phyloP scores from a whole-genome alignment of 2,888 invertebrate species.

The Drosophila demipolita region DNA sequence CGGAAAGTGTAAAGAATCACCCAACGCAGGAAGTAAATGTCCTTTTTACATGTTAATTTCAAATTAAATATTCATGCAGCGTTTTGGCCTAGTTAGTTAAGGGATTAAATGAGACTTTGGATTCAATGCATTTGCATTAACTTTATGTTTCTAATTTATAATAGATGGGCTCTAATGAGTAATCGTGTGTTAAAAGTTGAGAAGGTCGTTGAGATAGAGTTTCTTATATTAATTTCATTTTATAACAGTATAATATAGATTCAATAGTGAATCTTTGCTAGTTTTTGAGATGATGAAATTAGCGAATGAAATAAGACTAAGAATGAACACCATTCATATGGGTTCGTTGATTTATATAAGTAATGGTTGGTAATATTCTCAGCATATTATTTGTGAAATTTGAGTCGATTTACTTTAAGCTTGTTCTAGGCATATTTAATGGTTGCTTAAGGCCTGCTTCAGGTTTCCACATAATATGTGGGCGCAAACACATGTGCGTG shows the following conservation, averaged over 20 bases:
- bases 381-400: background rate
- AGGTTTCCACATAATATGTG: constrained; percentile 7
- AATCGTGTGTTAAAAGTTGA: background rate
- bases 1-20: constrained; percentile 63
- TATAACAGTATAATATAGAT: background rate
- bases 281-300: background rate
- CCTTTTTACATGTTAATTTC: background rate
- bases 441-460: constrained; percentile 26
- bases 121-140: background rate
- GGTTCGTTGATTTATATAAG: background rate
- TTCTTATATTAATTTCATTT: background rate
- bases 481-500: background rate
- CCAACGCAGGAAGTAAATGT: constrained; percentile 52
- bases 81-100: constrained; percentile 2
- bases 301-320: background rate
- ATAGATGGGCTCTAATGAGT: background rate
- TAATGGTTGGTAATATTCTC: background rate
- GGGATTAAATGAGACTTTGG: background rate
- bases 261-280: background rate
- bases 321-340: background rate
- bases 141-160: background rate
- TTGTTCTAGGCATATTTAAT: constrained; percentile 8
- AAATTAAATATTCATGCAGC: background rate
- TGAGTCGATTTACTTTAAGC: background rate
- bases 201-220: background rate